phyloP scores from a whole-genome alignment of 2,113 vertebrate genomes.

The Grammomys surdaster region DNA sequence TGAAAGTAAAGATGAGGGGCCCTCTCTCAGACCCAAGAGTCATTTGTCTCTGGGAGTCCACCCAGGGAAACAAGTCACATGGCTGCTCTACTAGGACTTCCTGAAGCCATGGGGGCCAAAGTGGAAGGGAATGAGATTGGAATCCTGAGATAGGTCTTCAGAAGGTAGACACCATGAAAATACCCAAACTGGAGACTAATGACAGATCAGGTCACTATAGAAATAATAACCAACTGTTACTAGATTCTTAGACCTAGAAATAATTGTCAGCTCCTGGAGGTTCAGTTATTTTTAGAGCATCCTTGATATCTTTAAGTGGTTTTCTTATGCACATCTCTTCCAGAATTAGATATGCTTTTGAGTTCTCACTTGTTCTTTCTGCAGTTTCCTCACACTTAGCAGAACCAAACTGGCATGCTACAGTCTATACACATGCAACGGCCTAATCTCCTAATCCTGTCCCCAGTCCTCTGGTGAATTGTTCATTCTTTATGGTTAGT shows the following conservation, averaged over 20 bases:
- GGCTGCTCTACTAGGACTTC: neutral
- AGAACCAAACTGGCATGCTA: neutral
- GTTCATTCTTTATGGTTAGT: neutral
- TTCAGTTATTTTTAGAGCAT: conserved; percentile 7
- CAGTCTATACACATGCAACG: neutral
- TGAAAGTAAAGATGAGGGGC: neutral
- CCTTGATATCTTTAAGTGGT: neutral
- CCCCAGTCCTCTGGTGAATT: neutral
- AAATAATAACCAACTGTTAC: conserved; percentile 15
- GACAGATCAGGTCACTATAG: neutral
- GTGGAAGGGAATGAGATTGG: neutral
- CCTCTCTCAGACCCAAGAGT: neutral
- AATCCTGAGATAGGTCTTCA: neutral
- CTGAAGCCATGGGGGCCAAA: neutral
- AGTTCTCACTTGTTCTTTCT: neutral
- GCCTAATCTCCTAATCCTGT: neutral
- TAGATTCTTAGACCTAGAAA: neutral
- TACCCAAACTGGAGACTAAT: neutral
- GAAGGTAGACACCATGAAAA: neutral
- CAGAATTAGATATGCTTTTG: neutral
- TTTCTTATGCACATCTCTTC: neutral
- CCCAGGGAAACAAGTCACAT: neutral
- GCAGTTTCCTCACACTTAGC: neutral
- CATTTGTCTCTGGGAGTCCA: neutral
- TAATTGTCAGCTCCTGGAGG: neutral